phyloP scores from a whole-genome alignment of 2,888 invertebrate genomes.

The Drosophila nr. perissopoda region DNA sequence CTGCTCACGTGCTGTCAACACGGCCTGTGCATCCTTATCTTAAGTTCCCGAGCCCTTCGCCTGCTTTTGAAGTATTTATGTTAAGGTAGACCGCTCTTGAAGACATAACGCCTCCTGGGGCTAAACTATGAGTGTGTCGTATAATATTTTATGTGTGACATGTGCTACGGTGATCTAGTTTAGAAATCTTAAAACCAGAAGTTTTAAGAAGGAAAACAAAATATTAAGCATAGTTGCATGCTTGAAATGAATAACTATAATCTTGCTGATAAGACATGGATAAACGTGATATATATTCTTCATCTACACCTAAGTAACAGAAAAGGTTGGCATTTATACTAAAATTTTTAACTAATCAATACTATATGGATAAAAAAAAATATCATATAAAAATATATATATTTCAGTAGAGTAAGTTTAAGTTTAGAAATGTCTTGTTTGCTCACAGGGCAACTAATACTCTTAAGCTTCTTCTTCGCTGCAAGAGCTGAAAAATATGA shows the following conservation, averaged over 20 bases:
- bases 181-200: not conserved
- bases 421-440: not conserved
- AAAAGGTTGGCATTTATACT: too few species aligned
- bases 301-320: too few species aligned
- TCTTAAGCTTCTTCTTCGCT: not conserved
- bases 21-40: constrained; percentile 60
- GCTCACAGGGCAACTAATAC: not conserved
- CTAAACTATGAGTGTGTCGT: constrained; percentile 1
- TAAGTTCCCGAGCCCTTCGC: constrained; percentile 27
- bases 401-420: too few species aligned
- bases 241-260: not conserved
- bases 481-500: not conserved
- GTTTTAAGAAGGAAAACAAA: not conserved
- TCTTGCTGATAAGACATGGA: too few species aligned
- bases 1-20: constrained; percentile 52
- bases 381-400: too few species aligned
- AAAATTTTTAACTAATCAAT: too few species aligned
- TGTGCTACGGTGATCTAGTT: not conserved
- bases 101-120: constrained; percentile 19
- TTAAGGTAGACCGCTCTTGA: constrained; percentile 42
- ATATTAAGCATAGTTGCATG: not conserved
- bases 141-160: constrained; percentile 26
- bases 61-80: constrained; percentile 66
- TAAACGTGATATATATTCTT: not conserved
- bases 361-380: too few species aligned